Conservation (phyloP, 2,113 vertebrate genomes). For the Pteronura brasiliensis region DNA sequence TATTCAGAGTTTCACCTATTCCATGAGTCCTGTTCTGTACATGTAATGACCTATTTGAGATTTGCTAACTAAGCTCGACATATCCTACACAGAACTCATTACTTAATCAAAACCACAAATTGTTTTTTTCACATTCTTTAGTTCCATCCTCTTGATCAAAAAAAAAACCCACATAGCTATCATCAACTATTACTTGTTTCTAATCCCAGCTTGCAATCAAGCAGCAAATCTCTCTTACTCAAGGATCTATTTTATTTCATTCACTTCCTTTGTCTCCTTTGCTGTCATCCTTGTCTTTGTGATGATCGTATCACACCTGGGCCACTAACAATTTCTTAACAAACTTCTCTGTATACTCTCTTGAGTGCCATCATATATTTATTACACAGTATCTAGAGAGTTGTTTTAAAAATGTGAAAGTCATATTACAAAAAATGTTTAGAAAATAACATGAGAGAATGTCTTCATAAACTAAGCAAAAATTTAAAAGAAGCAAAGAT, state of each 20-base stretch:
- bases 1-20: background rate
- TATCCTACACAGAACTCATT: background rate
- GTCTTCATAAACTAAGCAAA: background rate
- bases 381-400: background rate
- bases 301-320: background rate
- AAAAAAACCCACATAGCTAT: background rate
- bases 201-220: background rate
- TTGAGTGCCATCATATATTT: background rate
- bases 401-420: background rate
- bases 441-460: background rate
- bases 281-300: background rate
- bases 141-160: background rate
- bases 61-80: background rate
- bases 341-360: background rate
- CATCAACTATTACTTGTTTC: background rate
- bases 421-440: background rate
- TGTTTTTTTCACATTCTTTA: background rate
- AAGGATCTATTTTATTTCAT: background rate
- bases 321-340: background rate
- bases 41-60: background rate
- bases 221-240: background rate
- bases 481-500: background rate
- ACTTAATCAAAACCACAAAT: background rate
- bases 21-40: background rate
- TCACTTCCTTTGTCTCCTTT: background rate